Base-by-base conservation (phyloP, 2,888 invertebrate species). In the Platynereis dumerilii region DNA sequence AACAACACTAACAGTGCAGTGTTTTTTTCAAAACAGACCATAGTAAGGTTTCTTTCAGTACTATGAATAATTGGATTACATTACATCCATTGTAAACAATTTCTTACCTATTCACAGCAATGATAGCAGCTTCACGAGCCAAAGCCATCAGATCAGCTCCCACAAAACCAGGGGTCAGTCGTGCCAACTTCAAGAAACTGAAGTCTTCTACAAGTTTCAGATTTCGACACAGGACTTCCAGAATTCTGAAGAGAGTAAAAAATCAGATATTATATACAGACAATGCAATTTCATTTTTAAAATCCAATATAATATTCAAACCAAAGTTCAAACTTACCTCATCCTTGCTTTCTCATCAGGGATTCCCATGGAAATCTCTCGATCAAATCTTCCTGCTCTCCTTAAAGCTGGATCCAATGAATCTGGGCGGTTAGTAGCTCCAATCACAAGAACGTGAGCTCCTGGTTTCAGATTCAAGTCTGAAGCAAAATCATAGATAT, bases 391-490 rank as follows among this genome's bases (percentile, higher is more conserved):
- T 1, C 96, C 96, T 5, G 94, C 92, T 72, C 96, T 87, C 72
- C 98, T 88, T 64, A 99, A 85, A 10, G 95, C 93, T 27, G 96
- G 93, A 84, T 99, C 98, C 58, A 99, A 86, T 0, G 92, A 87
- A 84, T 98, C 97, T 0, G 94, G 93, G 66, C 94, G 89, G 82
- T 94, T 96, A 42, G 98, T 97, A 0, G 98, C 96, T n/a, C 95
- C 98, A 76, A 99, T 89, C 20, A 99, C 91, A 67, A 97, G 83
- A 1, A 94, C 79, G 66, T 78, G 78, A 7, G 72, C 70, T 28
- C 65, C 69, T 27, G 71, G 63, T 45, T 74, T 75, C 10, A 61
- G 69, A 63, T 75, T 76, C 59, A 82, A 71, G 68, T 81, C 80
- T 80, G 62, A 2, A 57, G n/a, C 2, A 34, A 7, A 56, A 56